Conservation (phyloP, 64 coral and sea anemone genomes). For the Stylophora pistillata region DNA sequence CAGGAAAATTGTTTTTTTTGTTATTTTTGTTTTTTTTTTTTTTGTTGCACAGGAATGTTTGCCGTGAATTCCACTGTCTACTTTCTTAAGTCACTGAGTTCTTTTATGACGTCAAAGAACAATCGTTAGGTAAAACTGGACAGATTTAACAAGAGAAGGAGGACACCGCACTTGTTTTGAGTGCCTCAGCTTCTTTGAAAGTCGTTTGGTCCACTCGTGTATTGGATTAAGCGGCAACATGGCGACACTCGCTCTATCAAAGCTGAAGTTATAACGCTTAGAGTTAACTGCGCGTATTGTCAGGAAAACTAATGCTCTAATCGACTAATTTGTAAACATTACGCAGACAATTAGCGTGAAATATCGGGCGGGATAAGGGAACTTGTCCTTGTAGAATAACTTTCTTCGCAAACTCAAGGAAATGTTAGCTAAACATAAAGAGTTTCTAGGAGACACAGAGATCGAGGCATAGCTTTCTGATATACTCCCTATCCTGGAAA, state of each 20-base stretch:
- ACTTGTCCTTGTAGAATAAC: no score
- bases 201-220: background rate
- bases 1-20: no score
- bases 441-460: no score
- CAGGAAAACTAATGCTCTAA: background rate
- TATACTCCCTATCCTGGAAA: no score
- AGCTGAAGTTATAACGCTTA: background rate
- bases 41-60: no score
- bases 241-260: background rate
- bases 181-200: background rate
- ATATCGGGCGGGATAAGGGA: background rate
- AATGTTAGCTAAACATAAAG: no score
- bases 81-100: background rate
- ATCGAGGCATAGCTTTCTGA: no score
- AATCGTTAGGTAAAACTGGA: background rate
- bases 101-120: slow-evolving; percentile 1
- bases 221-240: slow-evolving; percentile 9
- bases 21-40: no score
- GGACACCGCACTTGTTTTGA: background rate
- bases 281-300: background rate
- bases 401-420: no score
- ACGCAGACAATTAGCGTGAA: background rate
- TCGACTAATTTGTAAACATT: background rate
- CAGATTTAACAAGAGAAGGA: background rate
- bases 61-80: background rate